phyloP scores from a whole-genome alignment of 53 echinoderm and acorn worm genomes.

The Patiria pectinifera region DNA sequence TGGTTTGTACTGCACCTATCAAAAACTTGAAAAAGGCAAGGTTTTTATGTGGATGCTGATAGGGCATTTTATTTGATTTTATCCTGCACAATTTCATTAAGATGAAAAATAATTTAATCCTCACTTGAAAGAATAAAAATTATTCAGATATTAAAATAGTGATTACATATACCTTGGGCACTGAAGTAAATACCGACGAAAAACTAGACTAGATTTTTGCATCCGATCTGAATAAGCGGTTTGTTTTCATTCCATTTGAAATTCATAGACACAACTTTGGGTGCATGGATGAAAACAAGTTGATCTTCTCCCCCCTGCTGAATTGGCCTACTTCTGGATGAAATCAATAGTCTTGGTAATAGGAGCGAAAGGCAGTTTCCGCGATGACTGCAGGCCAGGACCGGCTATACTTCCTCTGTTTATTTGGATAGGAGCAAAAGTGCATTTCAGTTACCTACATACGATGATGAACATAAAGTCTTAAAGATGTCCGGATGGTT shows the following conservation, averaged over 20 bases:
- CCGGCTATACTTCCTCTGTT: constrained; percentile 43
- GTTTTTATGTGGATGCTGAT: too few relatives aligned
- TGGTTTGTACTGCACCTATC: too few relatives aligned
- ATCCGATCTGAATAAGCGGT: neutral
- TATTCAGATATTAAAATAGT: too few relatives aligned
- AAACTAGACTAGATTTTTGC: neutral
- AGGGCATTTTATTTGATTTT: too few relatives aligned
- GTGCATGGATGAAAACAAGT: constrained; percentile 12
- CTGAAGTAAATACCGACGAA: neutral
- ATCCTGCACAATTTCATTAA: too few relatives aligned
- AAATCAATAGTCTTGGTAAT: constrained; percentile 43
- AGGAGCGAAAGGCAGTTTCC: neutral
- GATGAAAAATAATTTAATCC: too few relatives aligned
- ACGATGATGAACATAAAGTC: neutral
- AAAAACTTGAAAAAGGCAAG: too few relatives aligned
- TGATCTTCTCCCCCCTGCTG: constrained; percentile 22
- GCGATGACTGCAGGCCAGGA: neutral
- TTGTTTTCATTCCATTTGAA: constrained; percentile 33
- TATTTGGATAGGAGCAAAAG: constrained; percentile 45
- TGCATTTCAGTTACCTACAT: constrained; percentile 12
- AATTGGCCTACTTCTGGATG: constrained; percentile 25
- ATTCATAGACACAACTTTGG: constrained; percentile 59
- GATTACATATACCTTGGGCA: too few relatives aligned
- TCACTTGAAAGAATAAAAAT: too few relatives aligned
- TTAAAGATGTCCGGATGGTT: neutral